phyloP scores from a whole-genome alignment of 2,797 vertebrate species.

The Hypotaenidia philippensis region DNA sequence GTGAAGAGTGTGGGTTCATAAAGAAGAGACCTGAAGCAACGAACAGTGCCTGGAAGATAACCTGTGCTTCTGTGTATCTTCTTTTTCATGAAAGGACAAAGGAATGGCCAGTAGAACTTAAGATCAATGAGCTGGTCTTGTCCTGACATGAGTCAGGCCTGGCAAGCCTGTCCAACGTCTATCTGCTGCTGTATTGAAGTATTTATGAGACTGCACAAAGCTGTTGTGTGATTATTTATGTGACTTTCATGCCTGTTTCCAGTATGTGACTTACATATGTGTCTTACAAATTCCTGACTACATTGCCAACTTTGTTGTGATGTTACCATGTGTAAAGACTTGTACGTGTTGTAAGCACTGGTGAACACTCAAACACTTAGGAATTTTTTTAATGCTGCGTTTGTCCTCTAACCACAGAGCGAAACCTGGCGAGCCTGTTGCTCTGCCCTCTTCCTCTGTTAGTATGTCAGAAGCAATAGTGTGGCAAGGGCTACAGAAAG shows the following conservation, averaged over 20 bases:
- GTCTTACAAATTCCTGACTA: background rate
- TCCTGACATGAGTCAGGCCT: background rate
- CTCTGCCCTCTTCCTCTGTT: background rate
- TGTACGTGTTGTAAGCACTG: background rate
- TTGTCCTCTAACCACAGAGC: slow-evolving; percentile 16
- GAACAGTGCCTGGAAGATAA: background rate
- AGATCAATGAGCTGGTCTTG: background rate
- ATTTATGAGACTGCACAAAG: background rate
- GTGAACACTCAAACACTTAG: background rate
- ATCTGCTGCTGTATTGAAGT: background rate
- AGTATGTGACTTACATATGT: background rate
- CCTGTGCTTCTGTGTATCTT: background rate
- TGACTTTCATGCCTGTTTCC: background rate
- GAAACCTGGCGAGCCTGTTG: slow-evolving; percentile 25
- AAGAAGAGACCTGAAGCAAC: background rate
- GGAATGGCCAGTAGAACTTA: background rate
- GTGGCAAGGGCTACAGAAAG: background rate
- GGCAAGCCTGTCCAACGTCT: background rate
- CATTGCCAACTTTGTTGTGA: background rate
- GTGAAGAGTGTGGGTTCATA: background rate
- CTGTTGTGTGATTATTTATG: background rate
- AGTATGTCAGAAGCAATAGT: background rate
- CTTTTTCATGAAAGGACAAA: background rate
- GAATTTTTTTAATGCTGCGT: background rate
- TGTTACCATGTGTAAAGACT: background rate